Base-by-base conservation (phyloP, 2,888 invertebrate genomes). In the Cephus sareptanus region DNA sequence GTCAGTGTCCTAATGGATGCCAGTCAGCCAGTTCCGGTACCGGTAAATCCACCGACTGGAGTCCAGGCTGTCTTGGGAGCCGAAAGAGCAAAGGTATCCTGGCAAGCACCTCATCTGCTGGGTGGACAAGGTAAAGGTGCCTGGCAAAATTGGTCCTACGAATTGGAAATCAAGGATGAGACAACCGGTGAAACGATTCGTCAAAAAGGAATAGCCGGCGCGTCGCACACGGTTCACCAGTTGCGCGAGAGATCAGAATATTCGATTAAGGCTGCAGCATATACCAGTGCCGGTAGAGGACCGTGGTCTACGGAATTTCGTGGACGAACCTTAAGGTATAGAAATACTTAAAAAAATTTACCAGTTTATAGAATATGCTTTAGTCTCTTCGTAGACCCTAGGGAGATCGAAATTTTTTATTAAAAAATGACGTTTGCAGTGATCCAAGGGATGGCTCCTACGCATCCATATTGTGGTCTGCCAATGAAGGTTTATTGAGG, bases 1-100 rank as follows among this genome's bases (percentile, higher is more conserved):
- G 92, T 94, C 23, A 88, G 89, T 76, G 89, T 89, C 11, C 76
- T 91, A 34, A 89, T 89, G 86, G 87, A 90, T 68, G 89, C 95
- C 31, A 94, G 95, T 81, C 96, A 98, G 90, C 97, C 97, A 0
- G 94, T 95, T 80, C 96, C 97, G 0, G 94, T 96, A 68, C 96
- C 97, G 1, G 94, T 96, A 0, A 95, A 95, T 87, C 95, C 96
- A 1, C 98, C 98, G 0, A 94, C 94, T 2, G 93, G 94, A 2
- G 93, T 98, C 3, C 96, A 97, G 91, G 97, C 96, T 33, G 94
- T 98, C 79, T 95, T 98, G 91, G 96, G 96, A 0, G 93, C 95
- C 0, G 94, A 94, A 81, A 93, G 94, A 69, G 97, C 97, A 0
- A 95, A 96, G 88, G 95, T 97, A 0, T 94, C 95, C 0, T 98